A percentile compares a stretch with the other conserved stretches of the same genome.
phyloP scores from a whole-genome alignment of 2,113 vertebrate species.

The Callipepla squamata region DNA sequence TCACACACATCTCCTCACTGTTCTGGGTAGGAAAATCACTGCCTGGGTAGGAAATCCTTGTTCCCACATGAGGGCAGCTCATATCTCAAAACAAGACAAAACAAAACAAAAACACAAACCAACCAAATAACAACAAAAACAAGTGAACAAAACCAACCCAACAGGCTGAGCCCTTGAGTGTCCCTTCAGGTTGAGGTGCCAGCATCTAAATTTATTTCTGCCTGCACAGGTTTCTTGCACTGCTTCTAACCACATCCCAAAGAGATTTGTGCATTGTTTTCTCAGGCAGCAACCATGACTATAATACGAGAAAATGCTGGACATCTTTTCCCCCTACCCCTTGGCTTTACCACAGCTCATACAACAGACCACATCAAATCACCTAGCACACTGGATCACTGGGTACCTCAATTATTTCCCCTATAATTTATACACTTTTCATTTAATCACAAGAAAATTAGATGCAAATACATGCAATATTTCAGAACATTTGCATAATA shows the following conservation, averaged over 20 bases:
- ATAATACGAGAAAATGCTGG: not conserved
- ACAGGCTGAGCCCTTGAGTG: not conserved
- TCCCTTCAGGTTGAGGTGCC: not conserved
- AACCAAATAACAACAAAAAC: not conserved
- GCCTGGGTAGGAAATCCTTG: not conserved
- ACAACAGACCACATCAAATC: not conserved
- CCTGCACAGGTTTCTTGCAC: not conserved
- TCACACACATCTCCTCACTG: not conserved
- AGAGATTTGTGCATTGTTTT: not conserved
- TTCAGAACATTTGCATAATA: conserved; percentile 67
- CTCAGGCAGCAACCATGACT: not conserved
- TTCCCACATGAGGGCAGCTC: fast-evolving
- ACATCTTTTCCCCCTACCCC: not conserved
- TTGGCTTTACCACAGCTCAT: not conserved
- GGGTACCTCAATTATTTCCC: conserved; percentile 7
- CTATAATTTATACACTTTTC: not conserved
- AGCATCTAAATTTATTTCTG: not conserved
- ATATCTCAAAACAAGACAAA: not conserved
- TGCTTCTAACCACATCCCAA: not conserved
- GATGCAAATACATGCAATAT: conserved; percentile 53
- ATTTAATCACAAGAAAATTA: conserved; percentile 61
- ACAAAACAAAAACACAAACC: not conserved
- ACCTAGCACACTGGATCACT: not conserved
- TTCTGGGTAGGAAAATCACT: not conserved
- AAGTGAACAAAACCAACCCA: not conserved